Evolutionary conservation across 2,888 invertebrate species (phyloP), one percentile per base, ranked within the genome.

Genomic region (Macroteleia sp.): DNA sequence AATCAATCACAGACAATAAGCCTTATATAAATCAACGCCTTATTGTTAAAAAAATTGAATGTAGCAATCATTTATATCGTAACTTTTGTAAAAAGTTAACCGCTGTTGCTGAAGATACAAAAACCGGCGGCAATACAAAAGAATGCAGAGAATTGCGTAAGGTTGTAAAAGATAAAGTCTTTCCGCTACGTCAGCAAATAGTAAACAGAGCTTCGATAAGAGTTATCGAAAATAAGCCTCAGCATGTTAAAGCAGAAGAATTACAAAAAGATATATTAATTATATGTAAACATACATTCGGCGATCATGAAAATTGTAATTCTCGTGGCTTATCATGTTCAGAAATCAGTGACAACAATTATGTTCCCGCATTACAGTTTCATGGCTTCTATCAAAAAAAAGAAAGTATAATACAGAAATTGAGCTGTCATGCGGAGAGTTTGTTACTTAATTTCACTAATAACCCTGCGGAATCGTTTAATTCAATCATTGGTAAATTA

Each of bases 221-320:
- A 34, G 2, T 14, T 2, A 52, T 1, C 12, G 52, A 52, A 20
- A 6, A 19, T 12, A 30, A 4, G 1, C 17, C 19, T 12, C 52
- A 52, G 1, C 30, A 12, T 14, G 22, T 32, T 1, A 52, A 34
- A 52, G 52, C 34, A 1, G 14, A 19, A 52, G 3, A 52, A 1
- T 52, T 77, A 3, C 66, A 56, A n/a, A 73, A 56, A 14, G 80
- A 83, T 39, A 77, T 83, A 20, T 66, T 79, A n/a, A 67, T 57
- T 12, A 50, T 81, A 5, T 22, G 73, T 1, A 42, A 20, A 5
- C 79, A 81, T 44, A 59, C 81, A 5, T 83, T 81, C 54, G 81
- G 81, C 8, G 74, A 82, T 10, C 82, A 83, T 19, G 48, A 46
- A 25, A 6, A 42, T 12, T 83, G 79, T 12, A 17, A 39, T 10